Evolutionary conservation across 2,888 invertebrate species (phyloP).

Genomic region (Eupithecia tripunctaria): DNA sequence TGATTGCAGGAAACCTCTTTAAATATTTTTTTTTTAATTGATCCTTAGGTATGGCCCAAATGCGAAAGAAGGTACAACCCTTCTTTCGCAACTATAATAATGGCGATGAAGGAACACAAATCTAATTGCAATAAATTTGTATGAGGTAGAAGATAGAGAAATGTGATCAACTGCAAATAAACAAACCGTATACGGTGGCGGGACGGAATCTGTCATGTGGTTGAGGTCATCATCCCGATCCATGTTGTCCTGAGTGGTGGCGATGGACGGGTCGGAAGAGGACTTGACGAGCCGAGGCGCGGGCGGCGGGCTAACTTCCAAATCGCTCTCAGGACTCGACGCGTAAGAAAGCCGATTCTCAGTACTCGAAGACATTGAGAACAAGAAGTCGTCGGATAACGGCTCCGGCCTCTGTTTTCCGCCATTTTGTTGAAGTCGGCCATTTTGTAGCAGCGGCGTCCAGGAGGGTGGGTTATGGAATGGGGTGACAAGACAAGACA

Average conservation of each 20-base stretch:
- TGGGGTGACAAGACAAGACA: slow-evolving; percentile 83
- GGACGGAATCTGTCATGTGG: slow-evolving; percentile 86
- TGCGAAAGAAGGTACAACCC: no score
- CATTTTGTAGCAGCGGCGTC: slow-evolving; percentile 70
- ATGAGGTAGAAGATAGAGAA: slow-evolving; percentile 1
- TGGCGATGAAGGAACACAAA: neutral
- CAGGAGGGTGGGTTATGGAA: slow-evolving; percentile 81
- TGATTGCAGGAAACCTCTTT: neutral
- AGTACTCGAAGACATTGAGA: slow-evolving; percentile 95
- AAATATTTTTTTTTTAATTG: neutral
- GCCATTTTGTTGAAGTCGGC: slow-evolving; percentile 61
- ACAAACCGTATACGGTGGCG: slow-evolving; percentile 94
- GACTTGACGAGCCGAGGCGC: slow-evolving; percentile 91
- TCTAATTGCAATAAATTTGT: neutral
- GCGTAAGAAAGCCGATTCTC: slow-evolving; percentile 96
- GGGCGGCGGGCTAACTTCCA: slow-evolving; percentile 91
- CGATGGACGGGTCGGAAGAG: slow-evolving; percentile 97
- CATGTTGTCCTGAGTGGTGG: slow-evolving; percentile 95
- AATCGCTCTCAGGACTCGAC: slow-evolving; percentile 97
- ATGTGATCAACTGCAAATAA: slow-evolving; percentile 28
- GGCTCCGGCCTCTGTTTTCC: slow-evolving; percentile 94
- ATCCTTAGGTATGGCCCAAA: no score
- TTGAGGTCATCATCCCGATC: slow-evolving; percentile 85
- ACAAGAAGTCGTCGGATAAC: slow-evolving; percentile 98
- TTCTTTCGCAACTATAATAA: neutral